Evolutionary conservation across 2,113 vertebrate species (phyloP), one percentile per base, ranked within the genome.

Genomic region (Jacana jacana): DNA sequence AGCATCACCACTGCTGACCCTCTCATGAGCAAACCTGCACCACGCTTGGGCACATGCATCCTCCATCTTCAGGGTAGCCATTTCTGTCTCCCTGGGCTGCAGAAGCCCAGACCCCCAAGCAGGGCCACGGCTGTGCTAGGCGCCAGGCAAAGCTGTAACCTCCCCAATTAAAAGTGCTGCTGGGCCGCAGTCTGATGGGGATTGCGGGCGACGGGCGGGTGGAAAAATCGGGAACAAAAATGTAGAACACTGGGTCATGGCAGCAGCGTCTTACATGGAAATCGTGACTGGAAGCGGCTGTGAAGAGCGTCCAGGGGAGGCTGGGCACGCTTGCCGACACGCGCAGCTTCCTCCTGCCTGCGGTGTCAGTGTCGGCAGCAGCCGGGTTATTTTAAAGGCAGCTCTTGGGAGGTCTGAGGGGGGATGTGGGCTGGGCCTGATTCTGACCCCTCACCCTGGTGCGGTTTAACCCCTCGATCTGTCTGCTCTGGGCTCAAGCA

Each of bases 191-290:
- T 37, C 85, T 69, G 73, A 42, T 87, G 94, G 64, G 72, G 57
- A 91, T 75, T 8, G 0, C 0, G 1, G 69, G 86, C 91, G 31
- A 72, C 63, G 70, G 90, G 94, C 10, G 22, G 77, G 44, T 84
- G 92, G 95, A 66, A 91, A 92, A 93, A 91, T 42, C 1, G 16
- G 81, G 87, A 95, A 89, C 63, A 3, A 3, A 94, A 95, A 97
- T 94, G 73, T 95, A 81, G 97, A 97, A 93, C 89, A 94, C 40
- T 96, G 93, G 96, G 96, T 97, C 95, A 79, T 93, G 92, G 92
- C 4, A 6, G 80, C 0, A 0, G 55, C 7, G 7, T 91, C 95
- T 91, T 87, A 90, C 92, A 60, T 91, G 94, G 97, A 96, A 97
- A 93, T 72, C n/a, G 39, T 97, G 95, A 73, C 79, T 96, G 94